A percentile compares a stretch with the other conserved stretches of the same genome.
Conservation (phyloP, 2,797 vertebrate genomes). For the Calcarius lapponicus region DNA sequence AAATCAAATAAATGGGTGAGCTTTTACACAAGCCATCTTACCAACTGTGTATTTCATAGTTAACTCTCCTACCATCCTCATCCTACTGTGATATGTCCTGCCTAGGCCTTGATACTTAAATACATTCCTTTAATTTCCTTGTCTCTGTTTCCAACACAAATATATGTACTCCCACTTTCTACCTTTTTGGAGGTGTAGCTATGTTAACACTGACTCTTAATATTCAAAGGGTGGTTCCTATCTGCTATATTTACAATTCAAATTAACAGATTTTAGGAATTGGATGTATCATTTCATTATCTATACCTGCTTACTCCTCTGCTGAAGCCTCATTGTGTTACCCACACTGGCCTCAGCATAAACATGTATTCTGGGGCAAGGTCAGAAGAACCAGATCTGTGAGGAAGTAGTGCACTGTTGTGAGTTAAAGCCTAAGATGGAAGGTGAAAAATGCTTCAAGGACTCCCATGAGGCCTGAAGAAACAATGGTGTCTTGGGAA, state of each 20-base stretch:
- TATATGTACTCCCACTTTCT: not conserved
- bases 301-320: not conserved
- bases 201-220: not conserved
- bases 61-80: not conserved
- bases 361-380: rapidly evolving
- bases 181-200: not conserved
- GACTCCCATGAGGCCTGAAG: not conserved
- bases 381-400: not conserved
- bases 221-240: not conserved
- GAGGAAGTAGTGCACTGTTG: not conserved
- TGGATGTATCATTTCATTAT: not conserved
- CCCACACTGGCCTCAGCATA: not conserved
- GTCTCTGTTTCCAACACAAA: not conserved
- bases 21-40: not conserved
- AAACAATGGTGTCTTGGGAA: rapidly evolving
- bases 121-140: not conserved
- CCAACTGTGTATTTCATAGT: not conserved
- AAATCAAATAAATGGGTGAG: not conserved
- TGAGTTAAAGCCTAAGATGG: not conserved
- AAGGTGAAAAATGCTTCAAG: not conserved
- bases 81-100: not conserved
- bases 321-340: not conserved
- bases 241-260: not conserved
- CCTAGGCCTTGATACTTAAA: not conserved
- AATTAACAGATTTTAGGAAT: not conserved